Base-by-base conservation (phyloP, 1,140 invertebrate species). In the Agrypnia vestita region DNA sequence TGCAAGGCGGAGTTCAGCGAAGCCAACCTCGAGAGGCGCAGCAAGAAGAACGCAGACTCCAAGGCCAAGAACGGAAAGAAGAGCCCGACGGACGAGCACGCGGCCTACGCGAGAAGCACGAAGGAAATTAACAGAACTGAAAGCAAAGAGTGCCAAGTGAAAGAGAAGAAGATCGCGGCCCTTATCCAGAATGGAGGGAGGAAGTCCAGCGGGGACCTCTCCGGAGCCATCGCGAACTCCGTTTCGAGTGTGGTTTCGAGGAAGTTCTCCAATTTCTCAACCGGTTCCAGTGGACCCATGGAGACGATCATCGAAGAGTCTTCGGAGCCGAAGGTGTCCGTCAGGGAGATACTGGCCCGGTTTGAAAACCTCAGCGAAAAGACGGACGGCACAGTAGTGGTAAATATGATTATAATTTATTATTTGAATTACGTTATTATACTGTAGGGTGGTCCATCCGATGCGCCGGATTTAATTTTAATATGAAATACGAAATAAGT, bases 231-330 rank as follows among this genome's bases (percentile, higher is more conserved):
- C 19, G 12, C 17, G 11, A 15, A 46, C 13, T 61, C 72, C 21
- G 61, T 64, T 46, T 49, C 67, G 15, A 69, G 49, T n/a, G 49
- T 35, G 11, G 51, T 73, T 19, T 73, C 69, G 0, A 83, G 88
- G 21, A 84, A 87, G 71, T 85, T 86, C 25, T 88, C 87, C 84
- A 90, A 90, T 83, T 91, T 87, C 84, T 91, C 91, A 84, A 91
- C 90, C 10, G 90, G 90, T 53, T 92, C 91, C 74, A 90, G 91
- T 62, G 91, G 91, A 53, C 91, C 92, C 83, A 95, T 95, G 94
- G 94, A 94, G 86, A 95, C 94, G 3, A 95, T 95, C 47, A 91
- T 93, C n/a, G 94, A 96, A 85, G 94, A 96, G 83, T 92, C 91
- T 7, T 89, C 88, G 8, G 94, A 95, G 85, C 93, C 91, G 19